Conservation (phyloP, 2,797 vertebrate species). For the Sebastes diaconus region DNA sequence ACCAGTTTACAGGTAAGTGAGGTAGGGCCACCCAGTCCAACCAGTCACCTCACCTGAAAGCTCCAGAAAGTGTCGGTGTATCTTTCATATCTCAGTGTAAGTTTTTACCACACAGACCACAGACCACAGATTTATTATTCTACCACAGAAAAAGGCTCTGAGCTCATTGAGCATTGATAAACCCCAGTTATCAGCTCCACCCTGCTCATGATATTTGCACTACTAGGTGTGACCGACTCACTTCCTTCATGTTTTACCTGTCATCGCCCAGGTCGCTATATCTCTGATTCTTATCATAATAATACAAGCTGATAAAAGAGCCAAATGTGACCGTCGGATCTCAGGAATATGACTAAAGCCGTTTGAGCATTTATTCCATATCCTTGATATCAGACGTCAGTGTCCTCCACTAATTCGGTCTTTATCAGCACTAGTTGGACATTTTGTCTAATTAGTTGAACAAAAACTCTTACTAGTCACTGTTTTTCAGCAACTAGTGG, state of each 20-base stretch:
- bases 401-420: too few relatives aligned
- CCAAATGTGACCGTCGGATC: conserved; percentile 5
- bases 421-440: too few relatives aligned
- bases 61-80: not conserved
- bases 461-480: too few relatives aligned
- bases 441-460: too few relatives aligned
- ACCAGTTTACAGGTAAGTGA: conserved; percentile 31
- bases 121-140: not conserved
- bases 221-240: conserved; percentile 54
- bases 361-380: not conserved
- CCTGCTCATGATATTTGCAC: conserved; percentile 25
- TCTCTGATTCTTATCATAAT: conserved; percentile 63
- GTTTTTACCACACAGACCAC: not conserved
- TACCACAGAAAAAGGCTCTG: not conserved
- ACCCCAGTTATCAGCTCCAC: conserved; percentile 21
- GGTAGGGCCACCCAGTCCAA: conserved; percentile 4
- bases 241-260: conserved; percentile 53
- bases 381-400: too few relatives aligned
- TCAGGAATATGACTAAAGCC: not conserved
- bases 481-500: too few relatives aligned
- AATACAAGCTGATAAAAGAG: conserved; percentile 56
- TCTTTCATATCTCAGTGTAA: not conserved
- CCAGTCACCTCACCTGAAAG: not conserved
- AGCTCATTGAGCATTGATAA: conserved; percentile 7
- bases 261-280: conserved; percentile 48